Evolutionary conservation across 2,797 vertebrate species (phyloP).

Genomic region (Phaenicophaeus curvirostris): DNA sequence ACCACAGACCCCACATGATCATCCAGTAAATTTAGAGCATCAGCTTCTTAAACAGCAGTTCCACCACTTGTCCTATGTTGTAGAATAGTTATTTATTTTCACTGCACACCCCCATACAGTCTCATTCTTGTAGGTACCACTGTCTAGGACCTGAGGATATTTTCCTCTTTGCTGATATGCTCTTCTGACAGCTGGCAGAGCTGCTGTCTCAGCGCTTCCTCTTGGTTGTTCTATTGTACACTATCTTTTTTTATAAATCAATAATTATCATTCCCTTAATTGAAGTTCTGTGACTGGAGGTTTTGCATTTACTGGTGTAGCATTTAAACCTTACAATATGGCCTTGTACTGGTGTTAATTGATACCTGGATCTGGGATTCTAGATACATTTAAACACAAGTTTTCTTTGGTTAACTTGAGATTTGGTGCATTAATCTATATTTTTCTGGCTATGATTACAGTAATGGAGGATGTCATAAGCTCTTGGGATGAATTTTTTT

Average conservation of each 20-base stretch:
- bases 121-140: not conserved
- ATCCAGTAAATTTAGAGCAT: not conserved
- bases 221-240: not conserved
- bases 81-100: not conserved
- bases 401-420: not conserved
- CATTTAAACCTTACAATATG: not conserved
- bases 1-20: rapidly evolving
- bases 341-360: not conserved
- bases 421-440: not conserved
- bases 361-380: not conserved
- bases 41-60: not conserved
- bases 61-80: not conserved
- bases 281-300: not conserved
- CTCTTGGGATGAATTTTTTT: not conserved
- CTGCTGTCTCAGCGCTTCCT: not conserved
- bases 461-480: not conserved
- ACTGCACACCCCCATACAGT: not conserved
- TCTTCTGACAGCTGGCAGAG: not conserved
- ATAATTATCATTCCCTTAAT: not conserved
- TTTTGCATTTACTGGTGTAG: not conserved
- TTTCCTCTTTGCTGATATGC: not conserved
- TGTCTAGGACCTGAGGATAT: not conserved
- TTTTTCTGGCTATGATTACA: not conserved
- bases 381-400: not conserved
- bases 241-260: not conserved